These are phyloP conservation scores for Euborellia annulipes DNA, from an alignment of 1,140 invertebrate genomes.

Conservation along the genomic window DNA sequence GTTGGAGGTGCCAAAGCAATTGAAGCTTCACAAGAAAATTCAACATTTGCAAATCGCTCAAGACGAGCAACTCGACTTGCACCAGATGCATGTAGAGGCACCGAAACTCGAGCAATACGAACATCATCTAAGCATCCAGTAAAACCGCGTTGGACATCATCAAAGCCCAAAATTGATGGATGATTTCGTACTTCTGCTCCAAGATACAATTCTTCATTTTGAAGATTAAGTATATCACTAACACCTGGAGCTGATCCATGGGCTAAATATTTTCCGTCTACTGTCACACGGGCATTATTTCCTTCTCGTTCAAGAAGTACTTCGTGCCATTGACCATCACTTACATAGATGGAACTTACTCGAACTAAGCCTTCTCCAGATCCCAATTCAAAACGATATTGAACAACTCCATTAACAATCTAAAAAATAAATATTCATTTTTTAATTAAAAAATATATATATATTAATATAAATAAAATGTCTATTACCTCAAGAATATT, in stretches of 20 bases:
- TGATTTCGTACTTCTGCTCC: constrained; percentile 63
- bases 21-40: constrained; percentile 54
- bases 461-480: constrained; percentile 3
- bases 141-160: constrained; percentile 68
- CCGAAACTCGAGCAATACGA: constrained; percentile 50
- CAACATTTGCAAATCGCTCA: constrained; percentile 53
- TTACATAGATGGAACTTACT: constrained; percentile 54
- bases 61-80: constrained; percentile 42
- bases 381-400: constrained; percentile 81
- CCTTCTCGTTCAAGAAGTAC: constrained; percentile 65
- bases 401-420: constrained; percentile 62
- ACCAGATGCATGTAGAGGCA: constrained; percentile 58
- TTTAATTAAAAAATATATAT: neutral
- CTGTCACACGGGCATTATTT: constrained; percentile 54
- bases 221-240: constrained; percentile 73
- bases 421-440: constrained; percentile 24
- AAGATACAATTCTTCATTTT: constrained; percentile 65
- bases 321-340: constrained; percentile 83
- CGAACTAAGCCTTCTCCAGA: constrained; percentile 75
- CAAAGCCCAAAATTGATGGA: constrained; percentile 46
- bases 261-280: constrained; percentile 62
- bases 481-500: constrained; percentile 61
- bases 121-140: constrained; percentile 84
- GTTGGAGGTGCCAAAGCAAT: constrained; percentile 44
- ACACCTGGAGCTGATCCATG: constrained; percentile 65